Percentiles rank a stretch among this genome's conserved stretches.
These are phyloP conservation scores for Anarrhichthys ocellatus DNA, from an alignment of 2,113 vertebrate genomes.

Conservation along the genomic window DNA sequence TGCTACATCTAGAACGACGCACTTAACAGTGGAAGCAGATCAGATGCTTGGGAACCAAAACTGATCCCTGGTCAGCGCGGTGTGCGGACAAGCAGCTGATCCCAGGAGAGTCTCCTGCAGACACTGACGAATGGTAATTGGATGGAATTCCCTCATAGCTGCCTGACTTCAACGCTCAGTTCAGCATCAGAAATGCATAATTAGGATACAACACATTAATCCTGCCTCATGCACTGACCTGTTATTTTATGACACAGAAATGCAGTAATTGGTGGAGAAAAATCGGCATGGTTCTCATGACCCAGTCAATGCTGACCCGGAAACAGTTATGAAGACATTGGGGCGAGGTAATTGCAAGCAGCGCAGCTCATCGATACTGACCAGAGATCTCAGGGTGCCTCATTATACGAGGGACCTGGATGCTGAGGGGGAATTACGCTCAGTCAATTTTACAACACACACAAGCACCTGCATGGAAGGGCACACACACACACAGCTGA, in stretches of 20 bases:
- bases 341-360: conserved; percentile 55
- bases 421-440: conserved; percentile 50
- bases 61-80: conserved; percentile 61
- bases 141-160: conserved; percentile 61
- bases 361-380: conserved; percentile 68
- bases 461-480: neutral
- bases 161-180: conserved; percentile 51
- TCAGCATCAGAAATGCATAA: conserved; percentile 66
- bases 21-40: conserved; percentile 37
- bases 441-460: conserved; percentile 10
- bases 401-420: conserved; percentile 66
- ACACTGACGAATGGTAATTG: conserved; percentile 81
- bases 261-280: conserved; percentile 65
- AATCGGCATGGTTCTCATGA: conserved; percentile 58
- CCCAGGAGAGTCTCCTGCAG: conserved; percentile 64
- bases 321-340: conserved; percentile 57
- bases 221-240: conserved; percentile 55
- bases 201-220: conserved; percentile 71
- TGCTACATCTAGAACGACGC: conserved; percentile 32
- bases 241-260: conserved; percentile 68
- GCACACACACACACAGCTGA: conserved; percentile 15
- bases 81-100: conserved; percentile 49
- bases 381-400: conserved; percentile 63
- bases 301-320: conserved; percentile 63
- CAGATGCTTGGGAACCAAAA: conserved; percentile 47